phyloP scores from a whole-genome alignment of 2,797 vertebrate species.

The Alouatta caraya region DNA sequence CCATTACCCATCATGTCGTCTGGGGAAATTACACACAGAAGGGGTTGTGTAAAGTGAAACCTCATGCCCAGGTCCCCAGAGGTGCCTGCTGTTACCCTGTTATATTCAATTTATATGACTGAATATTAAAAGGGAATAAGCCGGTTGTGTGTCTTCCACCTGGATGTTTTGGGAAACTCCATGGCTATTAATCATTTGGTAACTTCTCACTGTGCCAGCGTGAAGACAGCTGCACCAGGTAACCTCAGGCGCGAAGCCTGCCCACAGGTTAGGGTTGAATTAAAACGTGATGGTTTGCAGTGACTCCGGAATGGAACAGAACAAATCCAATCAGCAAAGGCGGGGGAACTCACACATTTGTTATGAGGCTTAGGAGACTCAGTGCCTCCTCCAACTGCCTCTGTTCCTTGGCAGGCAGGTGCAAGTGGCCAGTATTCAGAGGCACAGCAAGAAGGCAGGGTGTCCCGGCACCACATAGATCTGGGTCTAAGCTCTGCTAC shows the following conservation, averaged over 20 bases:
- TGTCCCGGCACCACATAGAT: background rate
- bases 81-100: background rate
- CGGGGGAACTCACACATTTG: background rate
- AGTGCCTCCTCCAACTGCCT: fast-evolving
- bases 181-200: background rate
- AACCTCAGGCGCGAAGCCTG: background rate
- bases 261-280: background rate
- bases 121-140: background rate
- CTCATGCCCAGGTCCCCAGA: background rate
- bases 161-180: background rate
- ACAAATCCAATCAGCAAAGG: background rate
- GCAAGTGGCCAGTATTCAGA: background rate
- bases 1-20: background rate
- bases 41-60: background rate
- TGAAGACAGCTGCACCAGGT: background rate
- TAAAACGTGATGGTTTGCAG: background rate
- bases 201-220: background rate
- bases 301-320: background rate
- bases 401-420: background rate
- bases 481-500: background rate
- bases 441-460: background rate
- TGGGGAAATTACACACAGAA: background rate
- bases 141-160: background rate
- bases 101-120: background rate
- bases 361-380: background rate